phyloP scores from a whole-genome alignment of 2,888 invertebrate genomes.

The Anticlea derivata region DNA sequence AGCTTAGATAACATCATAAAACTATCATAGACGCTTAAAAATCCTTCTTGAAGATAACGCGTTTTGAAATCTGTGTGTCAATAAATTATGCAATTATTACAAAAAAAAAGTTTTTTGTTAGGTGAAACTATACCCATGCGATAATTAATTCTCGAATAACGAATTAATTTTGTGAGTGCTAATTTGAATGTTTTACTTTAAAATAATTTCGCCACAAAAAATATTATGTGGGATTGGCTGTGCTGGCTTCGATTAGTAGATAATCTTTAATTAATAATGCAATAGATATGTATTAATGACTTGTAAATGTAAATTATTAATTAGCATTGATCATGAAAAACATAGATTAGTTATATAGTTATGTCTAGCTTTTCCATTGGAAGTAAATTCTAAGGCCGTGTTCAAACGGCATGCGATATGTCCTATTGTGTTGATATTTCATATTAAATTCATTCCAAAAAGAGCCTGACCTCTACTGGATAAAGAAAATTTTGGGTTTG shows the following conservation, averaged over 20 bases:
- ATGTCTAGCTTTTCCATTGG: no score
- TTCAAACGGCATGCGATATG: no score
- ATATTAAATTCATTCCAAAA: no score
- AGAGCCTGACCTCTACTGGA: no score
- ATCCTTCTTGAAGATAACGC: slow-evolving; percentile 13
- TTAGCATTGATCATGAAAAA: slow-evolving; percentile 3
- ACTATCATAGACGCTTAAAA: slow-evolving; percentile 15
- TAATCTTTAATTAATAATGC: slow-evolving; percentile 6
- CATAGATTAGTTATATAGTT: no score
- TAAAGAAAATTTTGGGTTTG: no score
- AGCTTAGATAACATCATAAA: slow-evolving; percentile 19
- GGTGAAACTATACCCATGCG: slow-evolving; percentile 8
- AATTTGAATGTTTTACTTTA: slow-evolving; percentile 16
- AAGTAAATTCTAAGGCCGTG: no score
- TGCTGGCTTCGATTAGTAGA: neutral
- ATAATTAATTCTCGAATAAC: slow-evolving; percentile 28
- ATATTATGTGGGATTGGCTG: slow-evolving; percentile 1
- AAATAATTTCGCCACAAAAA: slow-evolving; percentile 11
- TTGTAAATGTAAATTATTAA: slow-evolving; percentile 1
- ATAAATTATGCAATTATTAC: slow-evolving; percentile 32
- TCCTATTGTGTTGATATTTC: no score
- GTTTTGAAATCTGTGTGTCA: slow-evolving; percentile 31
- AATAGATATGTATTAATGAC: slow-evolving; percentile 1
- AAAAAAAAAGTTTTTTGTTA: slow-evolving; percentile 22
- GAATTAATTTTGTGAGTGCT: slow-evolving; percentile 21